These are phyloP conservation scores for Falco berigora DNA, from an alignment of 2,797 vertebrate species.

Conservation along the genomic window DNA sequence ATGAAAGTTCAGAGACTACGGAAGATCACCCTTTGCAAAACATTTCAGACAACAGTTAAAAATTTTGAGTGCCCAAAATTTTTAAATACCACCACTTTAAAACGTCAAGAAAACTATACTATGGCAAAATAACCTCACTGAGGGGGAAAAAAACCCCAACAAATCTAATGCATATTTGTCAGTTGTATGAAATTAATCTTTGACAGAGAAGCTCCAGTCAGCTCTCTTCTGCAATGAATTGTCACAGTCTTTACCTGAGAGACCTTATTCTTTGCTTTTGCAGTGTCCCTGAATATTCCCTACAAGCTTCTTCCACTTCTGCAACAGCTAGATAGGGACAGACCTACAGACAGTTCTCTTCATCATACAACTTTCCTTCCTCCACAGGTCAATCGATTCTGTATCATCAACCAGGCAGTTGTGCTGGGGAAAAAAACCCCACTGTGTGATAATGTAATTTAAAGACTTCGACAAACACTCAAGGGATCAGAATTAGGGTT, in stretches of 20 bases:
- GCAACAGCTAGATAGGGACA: not conserved
- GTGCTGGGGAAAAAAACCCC: not conserved
- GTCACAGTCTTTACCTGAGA: not conserved
- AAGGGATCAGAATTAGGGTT: not conserved
- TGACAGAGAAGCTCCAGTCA: not conserved
- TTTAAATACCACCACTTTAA: not conserved
- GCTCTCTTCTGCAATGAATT: not conserved
- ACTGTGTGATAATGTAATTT: not conserved
- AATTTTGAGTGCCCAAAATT: not conserved
- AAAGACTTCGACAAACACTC: not conserved
- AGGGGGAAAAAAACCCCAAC: not conserved
- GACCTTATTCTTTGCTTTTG: not conserved
- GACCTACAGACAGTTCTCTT: not conserved
- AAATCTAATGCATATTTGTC: not conserved
- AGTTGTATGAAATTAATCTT: not conserved
- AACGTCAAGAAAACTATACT: not conserved
- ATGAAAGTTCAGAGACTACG: not conserved
- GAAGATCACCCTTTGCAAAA: not conserved
- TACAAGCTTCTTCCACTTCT: not conserved
- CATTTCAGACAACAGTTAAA: not conserved
- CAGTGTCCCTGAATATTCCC: not conserved
- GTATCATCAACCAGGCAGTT: not conserved
- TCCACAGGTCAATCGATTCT: not conserved
- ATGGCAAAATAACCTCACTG: not conserved
- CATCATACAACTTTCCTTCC: not conserved